A percentile compares a stretch with the other conserved stretches of the same genome.
Evolutionary conservation across 2,113 vertebrate species (phyloP).

Genomic region (Physeter macrocephalus): DNA sequence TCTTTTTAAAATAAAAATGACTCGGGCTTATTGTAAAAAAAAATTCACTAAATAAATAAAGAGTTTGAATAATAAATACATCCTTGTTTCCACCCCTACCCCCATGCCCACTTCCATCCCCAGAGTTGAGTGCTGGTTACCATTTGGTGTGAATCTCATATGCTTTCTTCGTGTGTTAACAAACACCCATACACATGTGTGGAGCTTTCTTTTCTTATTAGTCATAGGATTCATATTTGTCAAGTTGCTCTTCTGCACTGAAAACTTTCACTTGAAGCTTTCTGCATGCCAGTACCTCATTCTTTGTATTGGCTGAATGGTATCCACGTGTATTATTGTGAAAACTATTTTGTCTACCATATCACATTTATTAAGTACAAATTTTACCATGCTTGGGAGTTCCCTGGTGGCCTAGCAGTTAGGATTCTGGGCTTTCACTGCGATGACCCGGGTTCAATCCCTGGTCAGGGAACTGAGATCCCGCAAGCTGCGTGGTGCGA

Average conservation of each 20-base stretch:
- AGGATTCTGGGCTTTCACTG: too few species aligned
- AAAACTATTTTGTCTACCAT: not conserved
- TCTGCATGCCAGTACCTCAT: not conserved
- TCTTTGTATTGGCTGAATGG: not conserved
- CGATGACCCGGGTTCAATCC: too few species aligned
- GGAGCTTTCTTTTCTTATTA: not conserved
- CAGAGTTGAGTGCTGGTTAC: not conserved
- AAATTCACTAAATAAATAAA: not conserved
- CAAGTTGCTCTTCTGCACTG: not conserved
- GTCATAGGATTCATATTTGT: not conserved
- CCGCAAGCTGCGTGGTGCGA: fast-evolving
- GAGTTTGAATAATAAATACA: not conserved
- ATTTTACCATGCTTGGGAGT: not conserved
- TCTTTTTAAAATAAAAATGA: not conserved
- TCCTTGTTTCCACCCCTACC: not conserved
- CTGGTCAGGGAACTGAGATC: too few species aligned
- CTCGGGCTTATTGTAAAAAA: not conserved
- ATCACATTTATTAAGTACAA: not conserved
- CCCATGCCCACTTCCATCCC: not conserved
- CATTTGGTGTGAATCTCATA: not conserved
- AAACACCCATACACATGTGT: not conserved
- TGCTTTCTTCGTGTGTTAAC: not conserved
- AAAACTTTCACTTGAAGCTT: not conserved
- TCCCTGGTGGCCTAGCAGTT: too few species aligned
- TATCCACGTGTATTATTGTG: not conserved